Base-by-base conservation (phyloP, 1,140 invertebrate genomes). In the Drosophila pseudoobscura region DNA sequence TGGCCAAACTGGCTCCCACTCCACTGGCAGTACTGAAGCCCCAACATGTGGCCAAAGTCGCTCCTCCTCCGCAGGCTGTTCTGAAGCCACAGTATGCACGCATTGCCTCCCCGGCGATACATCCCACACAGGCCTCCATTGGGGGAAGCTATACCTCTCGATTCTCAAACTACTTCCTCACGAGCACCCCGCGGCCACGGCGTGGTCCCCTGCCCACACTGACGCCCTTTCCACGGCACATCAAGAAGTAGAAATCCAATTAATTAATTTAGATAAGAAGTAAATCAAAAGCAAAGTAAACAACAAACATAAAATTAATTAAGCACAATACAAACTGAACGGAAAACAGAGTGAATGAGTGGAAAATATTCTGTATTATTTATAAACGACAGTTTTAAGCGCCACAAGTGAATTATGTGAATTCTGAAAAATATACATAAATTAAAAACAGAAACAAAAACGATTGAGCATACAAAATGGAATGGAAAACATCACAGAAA, bases 171-270 rank as follows among this genome's bases (percentile, higher is more conserved):
- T 79, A 87, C 46, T 87, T 87, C 43, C 75, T 84, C 45, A 71
- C 69, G 3, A 84, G 68, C n/a, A 89, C 88, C 8, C 53, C 56
- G 9, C 79, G 77, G 6, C 88, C 88, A 26, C 69, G 58, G 2
- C 78, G 82, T 3, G 88, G 88, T 45, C 75, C 83, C 2, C 50
- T 90, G 63, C 88, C 88, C 35, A 90, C 88, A 2, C 72, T 90
- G 64, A 90, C 88, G 2, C 88, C 88, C 31, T 90, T 90, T 56
- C 88, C 88, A 11, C 60, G 26, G 11, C 43, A 65, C 41, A 29
- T 78, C n/a, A 87, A 72, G 57, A 59, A 64, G 22, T 82, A 85
- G 78, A 47, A 31, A 76, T 35, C 51, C 31, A 68, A 63, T 61
- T 58, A 70, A 76, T 71, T 68, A 57, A 66, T 75, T 82, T 76